Evolutionary conservation across 2,888 invertebrate genomes (phyloP).

Genomic region (Archips crataeganus): DNA sequence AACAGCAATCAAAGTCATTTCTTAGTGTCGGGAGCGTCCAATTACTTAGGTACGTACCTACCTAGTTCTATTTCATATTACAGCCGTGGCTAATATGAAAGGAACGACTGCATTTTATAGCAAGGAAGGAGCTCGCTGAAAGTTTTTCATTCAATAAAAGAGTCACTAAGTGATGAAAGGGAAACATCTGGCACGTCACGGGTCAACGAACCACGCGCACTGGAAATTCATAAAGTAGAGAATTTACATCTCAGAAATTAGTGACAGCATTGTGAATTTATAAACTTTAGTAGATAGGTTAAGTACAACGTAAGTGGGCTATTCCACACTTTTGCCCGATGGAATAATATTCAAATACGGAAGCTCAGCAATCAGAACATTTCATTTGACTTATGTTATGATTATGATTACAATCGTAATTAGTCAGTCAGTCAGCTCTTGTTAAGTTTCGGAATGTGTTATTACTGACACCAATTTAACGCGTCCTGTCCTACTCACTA

Average conservation of each 20-base stretch:
- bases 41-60: constrained; percentile 30
- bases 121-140: constrained; percentile 55
- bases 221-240: constrained; percentile 56
- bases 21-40: constrained; percentile 20
- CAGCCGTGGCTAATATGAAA: constrained; percentile 37
- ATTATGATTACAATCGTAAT: no score
- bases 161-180: constrained; percentile 58
- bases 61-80: constrained; percentile 35
- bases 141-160: constrained; percentile 65
- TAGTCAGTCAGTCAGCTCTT: not conserved
- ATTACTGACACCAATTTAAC: not conserved
- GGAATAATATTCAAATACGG: no score
- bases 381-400: no score
- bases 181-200: constrained; percentile 63
- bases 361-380: no score
- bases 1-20: constrained; percentile 9
- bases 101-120: constrained; percentile 56
- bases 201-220: constrained; percentile 57
- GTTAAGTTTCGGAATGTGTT: not conserved
- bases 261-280: constrained; percentile 47
- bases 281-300: constrained; percentile 42
- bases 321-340: not conserved
- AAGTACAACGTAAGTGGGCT: no score
- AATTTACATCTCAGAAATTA: constrained; percentile 56
- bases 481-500: not conserved